Evolutionary conservation across 2,113 vertebrate species (phyloP).

Genomic region (Athene noctua): DNA sequence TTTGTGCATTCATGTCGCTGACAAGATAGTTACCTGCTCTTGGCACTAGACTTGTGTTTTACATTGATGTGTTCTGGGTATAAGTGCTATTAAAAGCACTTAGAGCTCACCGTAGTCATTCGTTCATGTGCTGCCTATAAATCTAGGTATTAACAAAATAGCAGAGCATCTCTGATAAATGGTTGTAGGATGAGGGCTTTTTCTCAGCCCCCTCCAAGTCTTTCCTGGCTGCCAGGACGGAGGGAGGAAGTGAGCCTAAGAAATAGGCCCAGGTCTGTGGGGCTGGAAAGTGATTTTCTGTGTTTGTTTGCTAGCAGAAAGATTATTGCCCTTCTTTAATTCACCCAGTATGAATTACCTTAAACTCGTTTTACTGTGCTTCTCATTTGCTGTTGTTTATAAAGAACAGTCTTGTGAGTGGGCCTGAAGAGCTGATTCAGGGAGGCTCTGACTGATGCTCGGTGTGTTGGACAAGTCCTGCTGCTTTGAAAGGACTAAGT

Average conservation of each 20-base stretch:
- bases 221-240: background rate
- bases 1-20: background rate
- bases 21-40: background rate
- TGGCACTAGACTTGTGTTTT: background rate
- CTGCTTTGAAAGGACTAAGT: background rate
- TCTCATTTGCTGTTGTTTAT: background rate
- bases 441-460: background rate
- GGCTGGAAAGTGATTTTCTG: background rate
- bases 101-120: background rate
- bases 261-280: background rate
- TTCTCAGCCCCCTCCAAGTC: background rate
- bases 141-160: background rate
- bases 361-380: background rate
- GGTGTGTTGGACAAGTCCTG: background rate
- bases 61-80: background rate
- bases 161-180: background rate
- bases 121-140: background rate
- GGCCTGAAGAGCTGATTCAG: background rate
- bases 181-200: background rate
- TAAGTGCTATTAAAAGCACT: background rate
- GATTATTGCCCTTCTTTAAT: background rate
- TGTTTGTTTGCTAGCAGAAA: background rate
- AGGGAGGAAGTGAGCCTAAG: background rate
- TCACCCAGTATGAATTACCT: background rate
- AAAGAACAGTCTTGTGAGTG: background rate